Percentiles rank a stretch among this genome's conserved stretches.
These are phyloP conservation scores for Bolinopsis microptera DNA, from an alignment of 37 sponge, comb jelly and placozoan genomes.

Conservation along the genomic window DNA sequence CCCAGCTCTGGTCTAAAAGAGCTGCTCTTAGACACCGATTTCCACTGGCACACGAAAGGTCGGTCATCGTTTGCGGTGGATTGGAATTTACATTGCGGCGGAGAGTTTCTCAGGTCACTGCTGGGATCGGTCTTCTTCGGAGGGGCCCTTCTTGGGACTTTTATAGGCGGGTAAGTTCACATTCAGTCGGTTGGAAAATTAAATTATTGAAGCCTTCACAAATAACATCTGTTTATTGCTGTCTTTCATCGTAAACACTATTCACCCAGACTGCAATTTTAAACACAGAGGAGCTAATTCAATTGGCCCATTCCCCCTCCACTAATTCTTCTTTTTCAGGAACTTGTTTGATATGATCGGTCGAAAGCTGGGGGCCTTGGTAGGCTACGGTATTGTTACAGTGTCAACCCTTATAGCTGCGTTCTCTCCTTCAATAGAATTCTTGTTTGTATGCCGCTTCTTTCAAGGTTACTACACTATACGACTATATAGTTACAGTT, in stretches of 20 bases:
- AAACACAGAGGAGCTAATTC: no score
- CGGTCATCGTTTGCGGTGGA: background rate
- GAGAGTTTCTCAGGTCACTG: background rate
- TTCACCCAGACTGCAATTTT: no score
- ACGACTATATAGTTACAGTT: no score
- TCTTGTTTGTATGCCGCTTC: slow-evolving; percentile 11
- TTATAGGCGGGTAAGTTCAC: background rate
- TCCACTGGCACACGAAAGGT: background rate
- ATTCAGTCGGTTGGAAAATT: no score
- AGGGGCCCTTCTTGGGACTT: background rate
- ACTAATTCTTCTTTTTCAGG: background rate
- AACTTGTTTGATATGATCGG: slow-evolving; percentile 10
- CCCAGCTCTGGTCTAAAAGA: background rate
- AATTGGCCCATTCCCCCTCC: no score
- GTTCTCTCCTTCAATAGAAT: background rate
- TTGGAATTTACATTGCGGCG: background rate
- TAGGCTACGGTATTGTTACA: slow-evolving; percentile 3
- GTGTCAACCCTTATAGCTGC: background rate
- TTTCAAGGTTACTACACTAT: background rate
- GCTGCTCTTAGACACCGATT: background rate
- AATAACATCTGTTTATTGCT: no score
- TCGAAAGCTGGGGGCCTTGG: background rate
- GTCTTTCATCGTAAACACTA: no score
- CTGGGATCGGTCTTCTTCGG: slow-evolving; percentile 30
- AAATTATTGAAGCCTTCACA: no score